Percentiles rank a stretch among this genome's conserved stretches.
These are phyloP conservation scores for Antedon mediterranea DNA, from an alignment of 53 echinoderm and acorn worm species.

Conservation along the genomic window DNA sequence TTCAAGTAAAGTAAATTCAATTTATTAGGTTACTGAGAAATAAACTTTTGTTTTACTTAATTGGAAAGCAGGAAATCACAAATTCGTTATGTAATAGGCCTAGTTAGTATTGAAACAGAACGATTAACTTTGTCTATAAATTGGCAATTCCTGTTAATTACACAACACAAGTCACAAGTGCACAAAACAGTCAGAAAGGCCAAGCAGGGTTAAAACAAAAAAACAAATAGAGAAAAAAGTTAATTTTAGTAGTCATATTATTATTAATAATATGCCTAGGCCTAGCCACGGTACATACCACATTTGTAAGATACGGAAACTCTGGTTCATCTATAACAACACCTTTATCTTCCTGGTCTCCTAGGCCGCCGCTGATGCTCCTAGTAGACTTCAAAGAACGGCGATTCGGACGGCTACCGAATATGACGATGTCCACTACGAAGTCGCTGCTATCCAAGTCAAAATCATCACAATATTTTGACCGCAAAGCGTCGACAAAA, in stretches of 20 bases:
- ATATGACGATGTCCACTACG: constrained; percentile 22
- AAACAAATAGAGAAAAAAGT: too few relatives aligned
- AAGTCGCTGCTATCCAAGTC: constrained; percentile 32
- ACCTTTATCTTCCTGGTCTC: constrained; percentile 31
- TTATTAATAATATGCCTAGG: background rate
- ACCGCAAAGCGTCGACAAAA: constrained; percentile 56
- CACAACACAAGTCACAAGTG: too few relatives aligned
- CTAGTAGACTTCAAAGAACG: constrained; percentile 2
- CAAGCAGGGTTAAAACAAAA: too few relatives aligned
- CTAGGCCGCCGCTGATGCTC: background rate
- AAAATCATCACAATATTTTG: constrained; percentile 70
- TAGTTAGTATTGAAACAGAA: too few relatives aligned
- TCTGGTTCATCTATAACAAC: constrained; percentile 29
- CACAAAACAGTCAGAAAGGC: background rate
- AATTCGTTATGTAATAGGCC: too few relatives aligned
- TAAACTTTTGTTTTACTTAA: too few relatives aligned
- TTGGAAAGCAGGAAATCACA: too few relatives aligned
- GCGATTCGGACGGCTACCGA: constrained; percentile 3
- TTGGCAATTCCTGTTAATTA: too few relatives aligned
- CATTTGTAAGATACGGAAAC: constrained; percentile 55
- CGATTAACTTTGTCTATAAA: too few relatives aligned
- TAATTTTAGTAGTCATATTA: too few relatives aligned
- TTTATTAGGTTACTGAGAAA: too few relatives aligned
- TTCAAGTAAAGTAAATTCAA: too few relatives aligned
- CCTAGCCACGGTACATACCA: constrained; percentile 25